Conservation (phyloP, 1,140 invertebrate species). For the Drosophila bocqueti region DNA sequence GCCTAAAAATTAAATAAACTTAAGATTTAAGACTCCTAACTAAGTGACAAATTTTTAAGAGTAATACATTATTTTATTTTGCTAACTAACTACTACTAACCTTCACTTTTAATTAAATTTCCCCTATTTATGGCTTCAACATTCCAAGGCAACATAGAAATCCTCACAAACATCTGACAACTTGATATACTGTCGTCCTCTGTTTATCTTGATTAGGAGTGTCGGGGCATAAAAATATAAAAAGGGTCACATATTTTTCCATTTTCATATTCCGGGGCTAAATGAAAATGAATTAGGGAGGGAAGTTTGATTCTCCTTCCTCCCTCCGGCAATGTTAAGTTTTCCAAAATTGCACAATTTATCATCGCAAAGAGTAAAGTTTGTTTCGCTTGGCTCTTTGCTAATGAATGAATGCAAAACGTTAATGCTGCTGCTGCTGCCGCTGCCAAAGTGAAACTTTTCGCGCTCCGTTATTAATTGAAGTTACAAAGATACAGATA, state of each 20-base stretch:
- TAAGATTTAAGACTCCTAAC: neutral
- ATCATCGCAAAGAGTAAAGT: constrained; percentile 65
- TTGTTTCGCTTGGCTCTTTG: constrained; percentile 35
- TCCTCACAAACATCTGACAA: neutral
- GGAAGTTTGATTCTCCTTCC: constrained; percentile 62
- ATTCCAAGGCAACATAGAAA: neutral
- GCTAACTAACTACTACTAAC: too few relatives aligned
- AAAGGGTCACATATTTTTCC: constrained; percentile 50
- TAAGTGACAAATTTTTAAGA: too few relatives aligned
- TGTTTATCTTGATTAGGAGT: constrained; percentile 62
- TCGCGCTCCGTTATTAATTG: constrained; percentile 72
- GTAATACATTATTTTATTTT: too few relatives aligned
- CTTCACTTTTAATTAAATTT: constrained; percentile 4
- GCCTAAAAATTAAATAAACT: too few relatives aligned
- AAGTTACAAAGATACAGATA: constrained; percentile 54
- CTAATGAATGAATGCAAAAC: constrained; percentile 81
- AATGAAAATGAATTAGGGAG: constrained; percentile 58
- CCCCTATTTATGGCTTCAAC: neutral
- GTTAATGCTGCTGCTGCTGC: constrained; percentile 55
- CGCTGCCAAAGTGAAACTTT: constrained; percentile 64
- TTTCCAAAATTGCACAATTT: constrained; percentile 72
- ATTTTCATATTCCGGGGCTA: constrained; percentile 33
- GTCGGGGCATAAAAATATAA: constrained; percentile 10
- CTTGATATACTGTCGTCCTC: constrained; percentile 3
- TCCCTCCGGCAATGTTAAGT: constrained; percentile 21